Conservation (phyloP, 2,797 vertebrate genomes). For the Graptemys geographica region DNA sequence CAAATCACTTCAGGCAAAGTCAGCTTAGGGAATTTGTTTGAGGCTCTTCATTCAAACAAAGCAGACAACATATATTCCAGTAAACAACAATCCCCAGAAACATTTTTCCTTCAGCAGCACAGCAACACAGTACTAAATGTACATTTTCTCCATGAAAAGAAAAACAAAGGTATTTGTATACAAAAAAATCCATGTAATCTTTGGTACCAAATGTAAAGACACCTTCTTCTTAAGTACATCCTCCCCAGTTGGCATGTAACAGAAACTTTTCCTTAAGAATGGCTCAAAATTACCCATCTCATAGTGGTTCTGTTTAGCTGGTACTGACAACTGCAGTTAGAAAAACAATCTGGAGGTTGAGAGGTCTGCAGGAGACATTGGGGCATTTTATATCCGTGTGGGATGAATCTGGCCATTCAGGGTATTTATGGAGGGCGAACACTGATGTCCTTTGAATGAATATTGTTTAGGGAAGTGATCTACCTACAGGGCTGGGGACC, state of each 20-base stretch:
- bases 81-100: constrained; percentile 35
- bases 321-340: constrained; percentile 11
- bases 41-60: constrained; percentile 47
- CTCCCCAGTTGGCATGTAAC: constrained; percentile 52
- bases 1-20: constrained; percentile 17
- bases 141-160: constrained; percentile 48
- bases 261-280: constrained; percentile 29
- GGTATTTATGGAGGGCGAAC: too few species aligned
- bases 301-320: constrained; percentile 1
- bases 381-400: background rate
- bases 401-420: background rate
- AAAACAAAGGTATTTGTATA: constrained; percentile 46
- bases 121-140: constrained; percentile 53
- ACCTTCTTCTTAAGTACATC: constrained; percentile 63
- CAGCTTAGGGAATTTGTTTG: constrained; percentile 32
- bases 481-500: too few species aligned
- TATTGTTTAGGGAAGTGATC: too few species aligned
- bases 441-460: too few species aligned
- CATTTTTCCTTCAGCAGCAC: constrained; percentile 53
- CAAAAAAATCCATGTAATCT: constrained; percentile 77
- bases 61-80: constrained; percentile 30
- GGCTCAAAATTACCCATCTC: constrained; percentile 14
- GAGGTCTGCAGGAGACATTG: background rate
- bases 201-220: constrained; percentile 85
- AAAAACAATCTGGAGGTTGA: constrained; percentile 41